phyloP scores from a whole-genome alignment of 2,888 invertebrate species.

The Melieria crassipennis region DNA sequence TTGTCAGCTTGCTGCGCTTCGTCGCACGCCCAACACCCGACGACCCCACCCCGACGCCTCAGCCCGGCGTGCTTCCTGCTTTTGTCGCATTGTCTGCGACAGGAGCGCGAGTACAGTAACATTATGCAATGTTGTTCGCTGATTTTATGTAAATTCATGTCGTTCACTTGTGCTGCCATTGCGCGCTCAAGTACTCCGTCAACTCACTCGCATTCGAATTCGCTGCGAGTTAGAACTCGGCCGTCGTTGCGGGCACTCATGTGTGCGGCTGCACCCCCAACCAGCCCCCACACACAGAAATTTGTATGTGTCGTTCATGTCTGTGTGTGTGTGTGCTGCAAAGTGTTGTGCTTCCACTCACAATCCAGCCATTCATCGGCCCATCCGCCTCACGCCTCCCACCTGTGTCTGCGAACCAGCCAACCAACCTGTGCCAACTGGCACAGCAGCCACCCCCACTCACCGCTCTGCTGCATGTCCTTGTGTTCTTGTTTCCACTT shows the following conservation, averaged over 20 bases:
- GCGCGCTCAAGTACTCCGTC: no score
- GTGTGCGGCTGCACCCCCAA: not conserved
- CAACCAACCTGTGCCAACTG: not conserved
- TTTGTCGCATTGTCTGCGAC: not conserved
- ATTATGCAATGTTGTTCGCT: not conserved
- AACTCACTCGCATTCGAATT: no score
- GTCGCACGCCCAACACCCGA: not conserved
- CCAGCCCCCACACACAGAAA: no score
- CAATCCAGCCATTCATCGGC: not conserved
- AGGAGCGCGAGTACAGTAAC: not conserved
- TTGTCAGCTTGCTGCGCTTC: not conserved
- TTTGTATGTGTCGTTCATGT: not conserved
- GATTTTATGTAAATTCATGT: constrained; percentile 20
- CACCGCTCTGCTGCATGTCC: not conserved
- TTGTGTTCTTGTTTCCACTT: constrained; percentile 4
- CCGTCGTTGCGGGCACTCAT: no score
- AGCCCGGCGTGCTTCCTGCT: not conserved
- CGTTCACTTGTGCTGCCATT: constrained; percentile 11
- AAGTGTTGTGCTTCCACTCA: not conserved
- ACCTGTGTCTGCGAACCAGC: no score
- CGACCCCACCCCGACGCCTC: not conserved
- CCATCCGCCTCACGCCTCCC: not conserved
- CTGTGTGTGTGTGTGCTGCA: not conserved
- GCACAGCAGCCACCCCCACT: not conserved
- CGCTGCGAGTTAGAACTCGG: no score